Evolutionary conservation across 2,888 invertebrate genomes (phyloP), one percentile per base, ranked within the genome.

Genomic region (Tinea trinotella): DNA sequence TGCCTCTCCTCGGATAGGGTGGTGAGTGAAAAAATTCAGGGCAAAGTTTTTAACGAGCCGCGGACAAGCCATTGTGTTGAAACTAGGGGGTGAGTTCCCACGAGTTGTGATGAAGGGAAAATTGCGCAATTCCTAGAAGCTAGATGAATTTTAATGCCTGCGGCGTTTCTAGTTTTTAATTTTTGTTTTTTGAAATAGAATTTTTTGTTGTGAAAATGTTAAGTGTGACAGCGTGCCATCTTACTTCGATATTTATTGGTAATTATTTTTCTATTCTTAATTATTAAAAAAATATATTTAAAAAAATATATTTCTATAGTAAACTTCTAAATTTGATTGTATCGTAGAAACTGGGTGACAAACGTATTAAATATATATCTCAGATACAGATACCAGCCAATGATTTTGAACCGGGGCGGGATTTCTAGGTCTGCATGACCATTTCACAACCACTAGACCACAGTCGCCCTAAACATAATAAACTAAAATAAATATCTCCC

Each of bases 211-310:
- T 13, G 10, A 74, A 67, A 60, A 76, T 80, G 78, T 60, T 67
- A 56, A 65, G 61, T 61, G 59, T 68, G 22, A 24, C 61, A 12
- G 60, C 70, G 56, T 80, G 81, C 60, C 70, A 69, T 54, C 52
- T 80, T 19, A 64, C 74, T 55, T 71, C 76, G 3, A 70, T 81
- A 59, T 74, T 76, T 59, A 69, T 82, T 59, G 79, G 81, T 80
- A 57, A 79, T 80, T 66, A 46, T 4, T 17, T 2, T 17, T 18
- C 19, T 12, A 44, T 44, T 44, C 4, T 44, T 35, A 7, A 35
- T n/a, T n/a, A n/a, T n/a, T n/a, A n/a, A n/a, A n/a, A n/a, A n/a
- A n/a, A n/a, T n/a, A n/a, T n/a, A n/a, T n/a, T n/a, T n/a, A n/a
- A n/a, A n/a, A n/a, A n/a, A n/a, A n/a, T n/a, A n/a, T n/a, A n/a